Evolutionary conservation across 2,797 vertebrate species (phyloP).

Genomic region (Buceros bicornis): DNA sequence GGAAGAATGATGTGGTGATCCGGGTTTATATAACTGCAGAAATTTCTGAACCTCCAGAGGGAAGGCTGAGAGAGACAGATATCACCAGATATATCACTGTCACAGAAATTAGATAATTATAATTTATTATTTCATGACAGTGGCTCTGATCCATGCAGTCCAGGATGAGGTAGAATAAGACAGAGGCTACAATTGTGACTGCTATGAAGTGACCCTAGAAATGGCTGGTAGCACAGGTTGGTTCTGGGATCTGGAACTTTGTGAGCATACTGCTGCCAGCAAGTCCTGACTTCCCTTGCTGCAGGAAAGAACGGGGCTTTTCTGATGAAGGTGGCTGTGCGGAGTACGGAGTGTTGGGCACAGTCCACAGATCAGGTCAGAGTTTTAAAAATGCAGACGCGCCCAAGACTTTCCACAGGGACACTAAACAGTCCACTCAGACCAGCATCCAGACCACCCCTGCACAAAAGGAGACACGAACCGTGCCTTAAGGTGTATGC

Average conservation of each 20-base stretch:
- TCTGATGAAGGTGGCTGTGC: not conserved
- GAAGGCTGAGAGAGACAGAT: not conserved
- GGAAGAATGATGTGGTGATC: not conserved
- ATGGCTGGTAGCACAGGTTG: not conserved
- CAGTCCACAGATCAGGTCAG: not conserved
- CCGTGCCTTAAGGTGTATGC: not conserved
- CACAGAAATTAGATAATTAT: not conserved
- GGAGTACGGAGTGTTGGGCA: not conserved
- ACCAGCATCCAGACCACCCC: not conserved
- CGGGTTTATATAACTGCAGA: not conserved
- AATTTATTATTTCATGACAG: not conserved
- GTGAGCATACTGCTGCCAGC: not conserved
- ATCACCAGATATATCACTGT: not conserved
- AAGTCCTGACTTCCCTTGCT: not conserved
- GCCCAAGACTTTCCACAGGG: not conserved
- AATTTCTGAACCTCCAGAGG: not conserved
- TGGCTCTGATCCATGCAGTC: not conserved
- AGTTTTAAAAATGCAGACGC: not conserved
- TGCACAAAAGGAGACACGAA: not conserved
- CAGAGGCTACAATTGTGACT: not conserved
- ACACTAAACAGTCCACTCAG: rapidly evolving
- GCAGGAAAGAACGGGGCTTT: not conserved
- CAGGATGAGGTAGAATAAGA: not conserved
- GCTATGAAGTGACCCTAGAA: not conserved
- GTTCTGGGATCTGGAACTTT: not conserved